These are phyloP conservation scores for Dasypogon diadema DNA, from an alignment of 2,888 invertebrate species.

Conservation along the genomic window DNA sequence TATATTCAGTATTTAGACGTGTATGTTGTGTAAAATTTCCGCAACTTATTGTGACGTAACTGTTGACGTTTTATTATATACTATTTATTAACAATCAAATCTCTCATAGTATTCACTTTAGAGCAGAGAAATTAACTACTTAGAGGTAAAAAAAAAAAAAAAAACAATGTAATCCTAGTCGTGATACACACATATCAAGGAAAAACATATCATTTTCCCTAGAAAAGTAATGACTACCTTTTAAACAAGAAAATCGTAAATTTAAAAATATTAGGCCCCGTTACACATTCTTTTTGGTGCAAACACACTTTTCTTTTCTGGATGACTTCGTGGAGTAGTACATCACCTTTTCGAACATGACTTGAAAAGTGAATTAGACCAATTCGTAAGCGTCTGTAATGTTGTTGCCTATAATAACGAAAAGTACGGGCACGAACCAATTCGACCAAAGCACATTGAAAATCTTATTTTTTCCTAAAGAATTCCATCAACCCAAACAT, in stretches of 20 bases:
- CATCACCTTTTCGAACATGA: too few relatives aligned
- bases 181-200: constrained; percentile 27
- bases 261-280: too few relatives aligned
- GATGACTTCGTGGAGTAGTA: too few relatives aligned
- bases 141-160: background rate
- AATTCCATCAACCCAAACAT: too few relatives aligned
- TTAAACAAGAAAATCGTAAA: too few relatives aligned
- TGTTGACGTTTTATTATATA: constrained; percentile 21
- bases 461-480: too few relatives aligned
- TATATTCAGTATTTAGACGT: constrained; percentile 9
- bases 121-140: too few relatives aligned
- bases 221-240: background rate
- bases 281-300: too few relatives aligned
- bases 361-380: too few relatives aligned
- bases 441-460: background rate
- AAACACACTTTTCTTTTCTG: too few relatives aligned
- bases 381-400: background rate
- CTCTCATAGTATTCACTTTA: background rate
- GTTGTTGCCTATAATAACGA: background rate
- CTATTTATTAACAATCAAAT: constrained; percentile 15
- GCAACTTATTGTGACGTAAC: constrained; percentile 19
- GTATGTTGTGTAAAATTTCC: constrained; percentile 22
- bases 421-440: background rate
- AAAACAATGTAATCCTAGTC: background rate
- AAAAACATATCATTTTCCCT: constrained; percentile 21